Conservation (phyloP, 2,797 vertebrate species). For the Okamejei kenojei region DNA sequence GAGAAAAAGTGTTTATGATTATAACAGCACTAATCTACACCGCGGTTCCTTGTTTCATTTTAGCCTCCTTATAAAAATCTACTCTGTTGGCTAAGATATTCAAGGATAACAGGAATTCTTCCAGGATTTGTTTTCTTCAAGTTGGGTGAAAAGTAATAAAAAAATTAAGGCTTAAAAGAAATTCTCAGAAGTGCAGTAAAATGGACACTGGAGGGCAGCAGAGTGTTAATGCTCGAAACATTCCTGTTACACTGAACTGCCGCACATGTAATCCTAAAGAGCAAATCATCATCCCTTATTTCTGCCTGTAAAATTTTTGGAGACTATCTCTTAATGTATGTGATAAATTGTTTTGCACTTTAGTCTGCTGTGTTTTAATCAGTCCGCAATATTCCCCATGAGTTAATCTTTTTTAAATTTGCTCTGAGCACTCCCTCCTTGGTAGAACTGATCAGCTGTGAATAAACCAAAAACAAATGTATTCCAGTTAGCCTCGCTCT, state of each 20-base stretch:
- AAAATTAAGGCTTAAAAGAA: background rate
- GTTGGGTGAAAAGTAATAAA: background rate
- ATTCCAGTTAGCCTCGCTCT: background rate
- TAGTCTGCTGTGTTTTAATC: background rate
- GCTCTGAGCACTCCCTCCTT: background rate
- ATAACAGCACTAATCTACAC: background rate
- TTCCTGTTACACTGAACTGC: background rate
- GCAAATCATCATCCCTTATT: background rate
- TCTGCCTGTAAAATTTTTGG: background rate
- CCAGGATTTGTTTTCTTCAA: background rate
- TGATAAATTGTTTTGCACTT: background rate
- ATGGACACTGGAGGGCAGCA: conserved; percentile 21
- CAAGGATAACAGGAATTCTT: no score
- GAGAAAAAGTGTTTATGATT: no score
- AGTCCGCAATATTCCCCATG: background rate
- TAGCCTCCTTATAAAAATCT: no score
- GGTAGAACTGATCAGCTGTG: background rate
- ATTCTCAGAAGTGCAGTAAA: background rate
- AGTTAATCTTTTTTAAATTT: background rate
- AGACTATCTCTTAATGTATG: background rate
- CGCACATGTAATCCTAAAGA: background rate
- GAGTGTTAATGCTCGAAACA: background rate
- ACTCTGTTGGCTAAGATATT: background rate
- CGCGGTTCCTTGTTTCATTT: background rate
- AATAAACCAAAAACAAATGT: conserved; percentile 8